Evolutionary conservation across 2,888 invertebrate species (phyloP), one percentile per base, ranked within the genome.

Genomic region (Clistopyga incitator): DNA sequence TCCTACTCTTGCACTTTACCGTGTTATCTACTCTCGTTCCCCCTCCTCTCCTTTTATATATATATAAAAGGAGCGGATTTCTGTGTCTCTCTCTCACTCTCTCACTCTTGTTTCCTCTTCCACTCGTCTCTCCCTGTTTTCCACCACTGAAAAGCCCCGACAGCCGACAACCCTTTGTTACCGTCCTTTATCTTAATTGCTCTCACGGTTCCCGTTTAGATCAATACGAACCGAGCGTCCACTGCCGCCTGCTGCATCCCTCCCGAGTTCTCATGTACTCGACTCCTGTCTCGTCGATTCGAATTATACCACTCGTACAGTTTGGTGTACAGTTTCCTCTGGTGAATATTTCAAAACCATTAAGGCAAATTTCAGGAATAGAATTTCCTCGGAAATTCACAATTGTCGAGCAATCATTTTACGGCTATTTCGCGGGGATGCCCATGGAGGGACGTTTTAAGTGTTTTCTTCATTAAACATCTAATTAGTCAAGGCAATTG

Each of bases 141-240:
- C 87, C 78, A 84, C n/a, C 64, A 65, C 72, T 76, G 78, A 78
- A 76, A 82, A 76, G 10, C 23, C 70, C 67, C 75, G 81, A 84
- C 88, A 87, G 90, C 88, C 91, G 91, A 91, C 91, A 92, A 92
- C 92, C 92, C 91, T 92, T 92, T 92, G 92, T 92, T 91, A 90
- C 91, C 91, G 91, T 91, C 89, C 91, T 91, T 92, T 92, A 92
- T 92, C 92, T 92, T 92, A 92, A 92, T 92, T 92, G 92, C 92
- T 92, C 91, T 92, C 90, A 91, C 90, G 90, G 90, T 89, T 89
- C 90, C 88, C 90, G 90, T 92, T 92, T 91, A 92, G 92, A 92
- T 92, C 92, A 92, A 92, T 92, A 92, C 92, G 88, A 86, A 78
- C 79, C 79, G 81, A 81, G 65, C 88, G 88, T 74, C 87, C 85